Conservation (phyloP, 2,888 invertebrate genomes). For the Molanna angustata region DNA sequence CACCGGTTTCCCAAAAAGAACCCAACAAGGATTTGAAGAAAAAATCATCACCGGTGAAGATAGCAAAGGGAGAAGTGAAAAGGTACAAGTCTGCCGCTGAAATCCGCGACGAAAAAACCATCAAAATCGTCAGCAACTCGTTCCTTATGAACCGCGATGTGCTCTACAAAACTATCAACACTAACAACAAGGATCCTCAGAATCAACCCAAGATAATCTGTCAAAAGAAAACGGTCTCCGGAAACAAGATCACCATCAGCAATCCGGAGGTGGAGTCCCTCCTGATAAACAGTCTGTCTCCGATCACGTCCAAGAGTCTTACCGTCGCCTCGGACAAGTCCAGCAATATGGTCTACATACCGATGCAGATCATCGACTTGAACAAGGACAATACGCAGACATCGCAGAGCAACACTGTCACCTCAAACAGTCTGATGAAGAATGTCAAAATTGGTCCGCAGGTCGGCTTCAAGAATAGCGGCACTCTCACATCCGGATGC, state of each 20-base stretch:
- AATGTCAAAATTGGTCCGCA: not conserved
- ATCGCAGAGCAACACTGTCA: not conserved
- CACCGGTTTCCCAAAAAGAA: not conserved
- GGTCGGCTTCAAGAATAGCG: not conserved
- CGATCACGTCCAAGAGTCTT: too few species aligned
- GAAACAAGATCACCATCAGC: slow-evolving; percentile 1
- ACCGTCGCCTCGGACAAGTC: not conserved
- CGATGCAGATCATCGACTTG: not conserved
- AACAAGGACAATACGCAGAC: too few species aligned
- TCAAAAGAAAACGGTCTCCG: slow-evolving; percentile 3
- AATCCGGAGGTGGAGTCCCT: not conserved
- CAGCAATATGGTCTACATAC: slow-evolving; percentile 8
- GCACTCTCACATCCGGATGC: too few species aligned
- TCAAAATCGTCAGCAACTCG: too few species aligned
- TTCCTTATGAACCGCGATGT: not conserved
- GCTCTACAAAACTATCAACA: not conserved
- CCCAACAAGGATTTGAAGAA: too few species aligned
- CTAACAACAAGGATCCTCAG: not conserved
- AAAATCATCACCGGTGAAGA: not conserved
- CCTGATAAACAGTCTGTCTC: not conserved
- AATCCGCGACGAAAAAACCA: slow-evolving; percentile 5
- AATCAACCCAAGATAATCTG: not conserved
- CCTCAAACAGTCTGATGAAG: too few species aligned
- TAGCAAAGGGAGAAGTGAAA: slow-evolving; percentile 3
- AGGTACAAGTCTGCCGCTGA: slow-evolving; percentile 15